Evolutionary conservation across 2,888 invertebrate species (phyloP), one percentile per base, ranked within the genome.

Genomic region (Chironomus riparius): DNA sequence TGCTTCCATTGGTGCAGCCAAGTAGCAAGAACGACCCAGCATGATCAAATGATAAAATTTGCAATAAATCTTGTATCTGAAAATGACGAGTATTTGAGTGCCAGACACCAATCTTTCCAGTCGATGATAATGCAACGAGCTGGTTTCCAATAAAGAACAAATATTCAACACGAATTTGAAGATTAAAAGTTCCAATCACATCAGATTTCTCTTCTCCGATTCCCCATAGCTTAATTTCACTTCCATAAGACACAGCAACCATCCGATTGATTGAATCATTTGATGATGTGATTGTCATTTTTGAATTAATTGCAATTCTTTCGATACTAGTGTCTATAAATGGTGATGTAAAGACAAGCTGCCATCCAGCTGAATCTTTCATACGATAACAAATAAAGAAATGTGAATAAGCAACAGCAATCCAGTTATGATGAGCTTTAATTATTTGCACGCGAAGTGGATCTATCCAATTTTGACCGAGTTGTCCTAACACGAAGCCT

Each of bases 31-130:
- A 97, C 0, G 96, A 97, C 0, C 98, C 98, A 22, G 98, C 98
- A 0, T 97, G 97, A 83, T 98, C 98, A 82, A 96, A 96, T 0
- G 97, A 97, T 7, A 96, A 91, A 77, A 98, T 95, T 2, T 97
- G 94, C 2, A 96, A 93, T 13, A 98, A 93, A 84, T 98, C 97
- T 83, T 97, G 97, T 62, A 95, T 92, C 86, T 98, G 98, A 97
- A 98, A 98, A 84, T 98, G 97, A 81, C 97, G 97, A 0, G 97
- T 97, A 92, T 97, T 97, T 0, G 97, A 95, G 84, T 98, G 98
- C 98, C 98, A 98, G 12, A 65, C 98, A 1, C 98, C 98, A 22
- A 98, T 94, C 85, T 97, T 97, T 4, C 95, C 95, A 6, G 91
- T 90, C 2, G 92, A 91, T 65, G 96, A 96, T 28, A 98, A 86